phyloP scores from a whole-genome alignment of 1,140 invertebrate genomes.

The Aethina tumida region DNA sequence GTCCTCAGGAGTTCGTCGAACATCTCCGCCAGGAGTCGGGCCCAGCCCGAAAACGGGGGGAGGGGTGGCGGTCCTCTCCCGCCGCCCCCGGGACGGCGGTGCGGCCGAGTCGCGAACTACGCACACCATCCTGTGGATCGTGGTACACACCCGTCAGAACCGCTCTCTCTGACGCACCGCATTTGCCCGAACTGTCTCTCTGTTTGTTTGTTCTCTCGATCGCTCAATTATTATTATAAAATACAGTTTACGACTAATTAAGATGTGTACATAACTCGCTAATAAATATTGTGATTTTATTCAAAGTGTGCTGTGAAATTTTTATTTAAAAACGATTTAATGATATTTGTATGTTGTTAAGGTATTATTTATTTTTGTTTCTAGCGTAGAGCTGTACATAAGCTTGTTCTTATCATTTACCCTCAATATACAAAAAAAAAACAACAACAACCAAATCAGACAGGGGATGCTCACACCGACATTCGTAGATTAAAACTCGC shows the following conservation, averaged over 20 bases:
- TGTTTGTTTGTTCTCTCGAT: conserved; percentile 8
- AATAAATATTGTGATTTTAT: conserved; percentile 20
- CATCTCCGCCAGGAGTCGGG: too few species aligned
- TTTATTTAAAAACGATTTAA: conserved; percentile 8
- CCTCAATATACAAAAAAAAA: conserved; percentile 7
- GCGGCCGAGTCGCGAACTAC: too few species aligned
- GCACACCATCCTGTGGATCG: too few species aligned
- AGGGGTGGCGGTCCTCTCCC: too few species aligned
- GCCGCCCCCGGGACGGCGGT: too few species aligned
- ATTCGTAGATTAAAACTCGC: conserved; percentile 8
- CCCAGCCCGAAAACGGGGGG: too few species aligned
- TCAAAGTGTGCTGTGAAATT: conserved; percentile 18
- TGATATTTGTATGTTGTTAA: conserved; percentile 14
- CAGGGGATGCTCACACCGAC: not conserved
- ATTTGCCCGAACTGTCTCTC: too few species aligned
- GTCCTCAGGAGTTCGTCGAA: too few species aligned
- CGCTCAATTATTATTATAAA: conserved; percentile 17
- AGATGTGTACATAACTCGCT: conserved; percentile 8
- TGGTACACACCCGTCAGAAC: too few species aligned
- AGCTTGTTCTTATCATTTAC: conserved; percentile 11
- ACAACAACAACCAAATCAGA: not conserved
- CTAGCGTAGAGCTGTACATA: conserved; percentile 14
- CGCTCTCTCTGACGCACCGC: too few species aligned
- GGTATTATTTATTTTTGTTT: conserved; percentile 14
- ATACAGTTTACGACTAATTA: too few species aligned